These are phyloP conservation scores for Leistus spinibarbis DNA, from an alignment of 2,888 invertebrate species.

Conservation along the genomic window DNA sequence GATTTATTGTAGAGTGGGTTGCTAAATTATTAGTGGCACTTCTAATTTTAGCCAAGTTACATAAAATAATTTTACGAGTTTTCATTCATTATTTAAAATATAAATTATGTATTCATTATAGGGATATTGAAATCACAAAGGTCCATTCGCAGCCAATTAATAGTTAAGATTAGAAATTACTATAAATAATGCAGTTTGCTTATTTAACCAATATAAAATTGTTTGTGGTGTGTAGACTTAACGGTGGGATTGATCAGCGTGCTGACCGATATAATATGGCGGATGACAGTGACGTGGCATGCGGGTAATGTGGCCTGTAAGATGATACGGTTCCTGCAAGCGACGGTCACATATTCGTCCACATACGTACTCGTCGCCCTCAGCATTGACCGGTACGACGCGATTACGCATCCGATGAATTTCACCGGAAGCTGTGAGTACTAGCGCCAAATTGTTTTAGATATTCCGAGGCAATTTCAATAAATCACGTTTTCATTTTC, in stretches of 20 bases:
- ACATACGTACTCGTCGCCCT: slow-evolving; percentile 91
- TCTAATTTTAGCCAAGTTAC: too few species aligned
- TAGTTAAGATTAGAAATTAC: too few species aligned
- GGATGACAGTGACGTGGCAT: slow-evolving; percentile 86
- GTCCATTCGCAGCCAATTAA: too few species aligned
- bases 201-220: background rate
- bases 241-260: slow-evolving; percentile 90
- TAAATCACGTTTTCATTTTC: background rate
- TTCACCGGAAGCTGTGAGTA: slow-evolving; percentile 93
- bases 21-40: too few species aligned
- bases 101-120: too few species aligned
- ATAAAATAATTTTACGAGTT: too few species aligned
- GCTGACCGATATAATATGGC: slow-evolving; percentile 87
- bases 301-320: slow-evolving; percentile 90
- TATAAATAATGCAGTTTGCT: too few species aligned
- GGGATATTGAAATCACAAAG: too few species aligned
- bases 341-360: slow-evolving; percentile 88
- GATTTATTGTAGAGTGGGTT: too few species aligned
- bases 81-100: too few species aligned
- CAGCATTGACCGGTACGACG: slow-evolving; percentile 91
- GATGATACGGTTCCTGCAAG: slow-evolving; percentile 82
- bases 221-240: slow-evolving; percentile 67
- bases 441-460: background rate
- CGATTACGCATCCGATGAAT: slow-evolving; percentile 93
- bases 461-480: background rate